phyloP scores from a whole-genome alignment of 2,797 vertebrate genomes.

The Falco biarmicus region DNA sequence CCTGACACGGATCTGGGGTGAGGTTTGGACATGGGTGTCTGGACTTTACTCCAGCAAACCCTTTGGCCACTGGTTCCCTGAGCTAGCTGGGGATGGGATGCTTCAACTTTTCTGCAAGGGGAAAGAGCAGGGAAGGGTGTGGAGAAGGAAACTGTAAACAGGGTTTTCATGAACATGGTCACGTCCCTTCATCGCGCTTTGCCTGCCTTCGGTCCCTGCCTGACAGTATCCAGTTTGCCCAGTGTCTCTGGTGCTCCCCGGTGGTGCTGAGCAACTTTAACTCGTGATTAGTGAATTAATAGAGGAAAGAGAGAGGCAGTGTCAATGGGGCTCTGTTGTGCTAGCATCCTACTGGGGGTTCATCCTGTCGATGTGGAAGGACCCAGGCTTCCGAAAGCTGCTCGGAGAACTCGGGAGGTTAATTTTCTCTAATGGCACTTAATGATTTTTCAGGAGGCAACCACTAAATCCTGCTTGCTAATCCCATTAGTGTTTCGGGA shows the following conservation, averaged over 20 bases:
- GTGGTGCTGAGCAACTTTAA: neutral
- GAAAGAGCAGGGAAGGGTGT: neutral
- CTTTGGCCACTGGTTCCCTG: fast-evolving
- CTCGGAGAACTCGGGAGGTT: slow-evolving; percentile 13
- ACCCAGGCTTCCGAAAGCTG: neutral
- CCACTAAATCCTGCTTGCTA: slow-evolving; percentile 26
- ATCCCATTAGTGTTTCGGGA: slow-evolving; percentile 22
- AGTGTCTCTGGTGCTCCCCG: neutral
- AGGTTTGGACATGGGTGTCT: neutral
- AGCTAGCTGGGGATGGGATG: fast-evolving
- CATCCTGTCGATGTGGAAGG: fast-evolving
- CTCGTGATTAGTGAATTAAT: neutral
- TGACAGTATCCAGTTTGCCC: neutral
- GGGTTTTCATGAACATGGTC: neutral
- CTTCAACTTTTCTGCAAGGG: fast-evolving
- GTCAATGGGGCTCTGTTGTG: neutral
- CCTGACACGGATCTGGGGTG: fast-evolving
- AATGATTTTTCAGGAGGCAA: slow-evolving; percentile 60
- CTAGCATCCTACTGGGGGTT: neutral
- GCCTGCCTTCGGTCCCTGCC: neutral
- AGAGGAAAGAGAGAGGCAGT: neutral
- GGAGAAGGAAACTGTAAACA: neutral
- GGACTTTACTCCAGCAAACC: neutral
- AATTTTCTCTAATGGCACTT: slow-evolving; percentile 59
- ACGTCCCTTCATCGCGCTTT: fast-evolving